Evolutionary conservation across 2,888 invertebrate genomes (phyloP).

Genomic region (Leptinotarsa juncta): DNA sequence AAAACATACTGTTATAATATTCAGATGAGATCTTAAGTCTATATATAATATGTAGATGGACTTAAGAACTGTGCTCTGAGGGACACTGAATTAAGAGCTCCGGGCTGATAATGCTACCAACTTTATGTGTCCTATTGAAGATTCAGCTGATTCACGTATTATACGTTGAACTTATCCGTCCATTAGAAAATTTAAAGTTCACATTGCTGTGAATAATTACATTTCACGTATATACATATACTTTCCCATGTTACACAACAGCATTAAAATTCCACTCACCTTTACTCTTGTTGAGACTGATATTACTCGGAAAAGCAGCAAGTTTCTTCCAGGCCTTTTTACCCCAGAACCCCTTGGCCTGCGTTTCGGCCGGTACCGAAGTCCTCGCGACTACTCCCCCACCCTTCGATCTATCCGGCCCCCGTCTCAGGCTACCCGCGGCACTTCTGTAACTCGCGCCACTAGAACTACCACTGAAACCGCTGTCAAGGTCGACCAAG

Average conservation of each 20-base stretch:
- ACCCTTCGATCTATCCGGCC: constrained; percentile 64
- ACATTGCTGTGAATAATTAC: not conserved
- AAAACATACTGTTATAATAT: too few species aligned
- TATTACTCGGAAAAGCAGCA: constrained; percentile 79
- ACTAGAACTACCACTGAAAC: constrained; percentile 86
- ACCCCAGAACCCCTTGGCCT: constrained; percentile 74
- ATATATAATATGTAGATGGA: too few species aligned
- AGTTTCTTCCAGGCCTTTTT: constrained; percentile 84
- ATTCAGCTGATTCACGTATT: too few species aligned
- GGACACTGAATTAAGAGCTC: too few species aligned
- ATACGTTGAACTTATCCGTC: too few species aligned
- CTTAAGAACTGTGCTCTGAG: too few species aligned
- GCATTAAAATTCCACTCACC: constrained; percentile 66
- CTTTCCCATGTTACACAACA: not conserved
- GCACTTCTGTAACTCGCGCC: constrained; percentile 77
- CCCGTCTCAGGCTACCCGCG: constrained; percentile 74
- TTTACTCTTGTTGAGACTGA: constrained; percentile 75
- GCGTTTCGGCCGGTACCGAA: constrained; percentile 46
- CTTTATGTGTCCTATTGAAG: too few species aligned
- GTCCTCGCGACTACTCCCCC: constrained; percentile 44
- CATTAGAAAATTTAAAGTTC: too few species aligned
- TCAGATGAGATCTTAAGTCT: too few species aligned
- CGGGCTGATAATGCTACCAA: too few species aligned
- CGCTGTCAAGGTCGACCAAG: constrained; percentile 78
- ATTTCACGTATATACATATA: not conserved